Conservation (phyloP, 2,113 vertebrate species). For the Propithecus coquereli region DNA sequence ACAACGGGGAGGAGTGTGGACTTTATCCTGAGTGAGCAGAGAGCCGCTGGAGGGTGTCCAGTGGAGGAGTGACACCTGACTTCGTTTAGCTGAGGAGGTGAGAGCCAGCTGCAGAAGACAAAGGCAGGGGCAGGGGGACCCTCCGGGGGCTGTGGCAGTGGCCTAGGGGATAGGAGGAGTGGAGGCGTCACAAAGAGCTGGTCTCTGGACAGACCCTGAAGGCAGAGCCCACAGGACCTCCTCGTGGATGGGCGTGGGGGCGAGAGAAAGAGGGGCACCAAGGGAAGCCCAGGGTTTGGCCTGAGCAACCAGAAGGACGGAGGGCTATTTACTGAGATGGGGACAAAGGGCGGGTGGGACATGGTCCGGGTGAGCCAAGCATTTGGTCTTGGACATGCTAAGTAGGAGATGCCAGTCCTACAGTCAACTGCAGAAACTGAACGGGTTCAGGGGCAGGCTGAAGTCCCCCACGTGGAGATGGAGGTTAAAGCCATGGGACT, state of each 20-base stretch:
- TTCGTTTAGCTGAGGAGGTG: background rate
- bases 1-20: background rate
- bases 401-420: background rate
- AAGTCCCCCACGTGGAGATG: rapidly evolving
- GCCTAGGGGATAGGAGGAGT: background rate
- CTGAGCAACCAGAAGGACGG: background rate
- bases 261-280: background rate
- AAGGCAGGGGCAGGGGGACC: background rate
- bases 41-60: background rate
- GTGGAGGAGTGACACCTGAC: background rate
- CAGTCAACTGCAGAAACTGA: background rate
- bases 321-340: background rate
- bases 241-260: background rate
- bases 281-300: background rate
- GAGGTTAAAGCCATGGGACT: background rate
- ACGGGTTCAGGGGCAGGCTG: background rate
- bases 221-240: background rate
- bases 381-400: no score
- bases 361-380: background rate
- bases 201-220: background rate
- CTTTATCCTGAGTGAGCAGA: background rate
- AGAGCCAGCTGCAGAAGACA: background rate
- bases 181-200: background rate
- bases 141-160: rapidly evolving
- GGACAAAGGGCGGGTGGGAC: background rate